Conservation (phyloP, 2,113 vertebrate species). For the Thamnophis sirtalis region DNA sequence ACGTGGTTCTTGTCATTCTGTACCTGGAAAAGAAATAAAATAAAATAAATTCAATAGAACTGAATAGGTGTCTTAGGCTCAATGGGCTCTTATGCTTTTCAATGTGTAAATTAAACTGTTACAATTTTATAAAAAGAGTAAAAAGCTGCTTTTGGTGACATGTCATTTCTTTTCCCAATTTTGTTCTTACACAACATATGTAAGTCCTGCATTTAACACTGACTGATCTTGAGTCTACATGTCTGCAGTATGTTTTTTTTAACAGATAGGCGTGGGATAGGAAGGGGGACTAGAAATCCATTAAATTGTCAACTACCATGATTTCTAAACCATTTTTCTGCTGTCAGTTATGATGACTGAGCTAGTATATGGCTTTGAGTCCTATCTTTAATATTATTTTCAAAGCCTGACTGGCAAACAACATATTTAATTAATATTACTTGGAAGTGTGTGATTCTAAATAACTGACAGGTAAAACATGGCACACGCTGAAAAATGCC, state of each 20-base stretch:
- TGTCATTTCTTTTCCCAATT: conserved; percentile 13
- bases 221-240: not conserved
- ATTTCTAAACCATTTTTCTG: not conserved
- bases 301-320: not conserved
- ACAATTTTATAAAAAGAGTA: conserved; percentile 48
- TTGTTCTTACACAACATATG: not conserved
- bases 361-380: not conserved
- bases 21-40: conserved; percentile 53
- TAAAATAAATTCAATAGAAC: conserved; percentile 46
- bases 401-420: not conserved
- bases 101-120: conserved; percentile 27
- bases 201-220: not conserved
- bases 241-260: not conserved
- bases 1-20: conserved; percentile 44
- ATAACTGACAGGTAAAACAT: conserved; percentile 1
- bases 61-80: conserved; percentile 46
- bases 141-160: conserved; percentile 30
- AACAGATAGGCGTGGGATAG: not conserved
- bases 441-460: not conserved
- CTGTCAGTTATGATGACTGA: not conserved
- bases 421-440: conserved; percentile 3
- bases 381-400: not conserved
- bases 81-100: conserved; percentile 36
- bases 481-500: not conserved
- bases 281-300: not conserved